Base-by-base conservation (phyloP, 2,888 invertebrate genomes). In the Morpho deidamia region DNA sequence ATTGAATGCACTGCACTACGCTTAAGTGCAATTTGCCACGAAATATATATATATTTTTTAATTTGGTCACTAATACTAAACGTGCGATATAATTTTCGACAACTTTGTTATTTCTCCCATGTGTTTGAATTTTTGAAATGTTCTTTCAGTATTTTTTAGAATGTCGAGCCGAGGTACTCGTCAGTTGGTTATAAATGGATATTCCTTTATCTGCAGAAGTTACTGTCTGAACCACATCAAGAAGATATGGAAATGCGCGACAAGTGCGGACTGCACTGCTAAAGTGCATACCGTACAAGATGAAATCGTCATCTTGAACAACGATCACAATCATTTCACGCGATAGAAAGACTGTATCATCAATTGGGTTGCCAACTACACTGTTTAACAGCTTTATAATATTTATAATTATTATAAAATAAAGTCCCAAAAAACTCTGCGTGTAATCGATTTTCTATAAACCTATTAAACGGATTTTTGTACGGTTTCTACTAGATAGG, bases 211-310 rank as follows among this genome's bases (percentile, higher is more conserved):
- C 57, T 83, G 83, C 57, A 70, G 83, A 10, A 76, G 72, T 7
- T 83, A 83, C 59, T 83, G 80, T 53, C 56, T 68, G 3, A 61
- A 78, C 52, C 72, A 76, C 50, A 62, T 78, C 37, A 83, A 82
- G 65, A 83, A 83, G 58, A 82, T 69, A 2, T 78, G 78, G 78
- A 83, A 83, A 54, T 83, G 82, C 44, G 79, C 82, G 0, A 74
- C 78, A 0, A 73, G 75, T 33, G 67, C 76, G 2, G 78, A 72
- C 53, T 83, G 83, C 55, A 78, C 77, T 0, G 83, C 83, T 14
- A 81, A 82, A 59, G 77, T 80, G 0, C 81, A 81, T 56, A 83
- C 83, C 0, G 54, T 82, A 12, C 60, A 77, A 35, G 76, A 81
- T 39, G 68, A 77, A 50, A 77, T 83, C 7, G 63, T 83, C 40